Conservation (phyloP, 1,140 invertebrate genomes). For the Octopus bimaculoides region DNA sequence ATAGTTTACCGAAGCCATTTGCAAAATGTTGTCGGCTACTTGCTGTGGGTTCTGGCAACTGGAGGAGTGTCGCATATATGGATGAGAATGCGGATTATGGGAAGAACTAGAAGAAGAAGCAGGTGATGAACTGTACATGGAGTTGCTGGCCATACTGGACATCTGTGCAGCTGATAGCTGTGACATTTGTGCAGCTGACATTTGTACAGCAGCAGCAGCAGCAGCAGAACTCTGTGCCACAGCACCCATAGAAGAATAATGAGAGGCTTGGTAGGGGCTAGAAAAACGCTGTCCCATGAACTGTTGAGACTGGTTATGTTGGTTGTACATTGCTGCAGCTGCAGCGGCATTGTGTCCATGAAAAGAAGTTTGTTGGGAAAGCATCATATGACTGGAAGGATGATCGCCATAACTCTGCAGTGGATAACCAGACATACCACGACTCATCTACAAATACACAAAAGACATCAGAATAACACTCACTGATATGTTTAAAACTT, state of each 20-base stretch:
- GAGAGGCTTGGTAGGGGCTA: slow-evolving; percentile 25
- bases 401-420: slow-evolving; percentile 14
- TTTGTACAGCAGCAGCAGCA: background rate
- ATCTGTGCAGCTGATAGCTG: slow-evolving; percentile 3
- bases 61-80: slow-evolving; percentile 20
- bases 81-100: slow-evolving; percentile 19
- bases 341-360: background rate
- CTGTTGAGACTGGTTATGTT: slow-evolving; percentile 27
- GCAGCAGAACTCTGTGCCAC: background rate
- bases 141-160: slow-evolving; percentile 16
- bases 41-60: slow-evolving; percentile 46
- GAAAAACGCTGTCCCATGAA: slow-evolving; percentile 20
- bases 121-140: slow-evolving; percentile 19
- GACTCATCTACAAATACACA: background rate
- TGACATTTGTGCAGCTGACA: background rate
- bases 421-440: background rate
- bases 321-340: slow-evolving; percentile 12
- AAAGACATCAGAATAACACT: background rate
- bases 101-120: slow-evolving; percentile 9
- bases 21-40: slow-evolving; percentile 53
- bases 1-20: slow-evolving; percentile 48
- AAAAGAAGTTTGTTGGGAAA: slow-evolving; percentile 10
- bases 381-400: slow-evolving; percentile 19
- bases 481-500: background rate
- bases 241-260: slow-evolving; percentile 6